Evolutionary conservation across 2,888 invertebrate species (phyloP).

Genomic region (Drosophila rellima): DNA sequence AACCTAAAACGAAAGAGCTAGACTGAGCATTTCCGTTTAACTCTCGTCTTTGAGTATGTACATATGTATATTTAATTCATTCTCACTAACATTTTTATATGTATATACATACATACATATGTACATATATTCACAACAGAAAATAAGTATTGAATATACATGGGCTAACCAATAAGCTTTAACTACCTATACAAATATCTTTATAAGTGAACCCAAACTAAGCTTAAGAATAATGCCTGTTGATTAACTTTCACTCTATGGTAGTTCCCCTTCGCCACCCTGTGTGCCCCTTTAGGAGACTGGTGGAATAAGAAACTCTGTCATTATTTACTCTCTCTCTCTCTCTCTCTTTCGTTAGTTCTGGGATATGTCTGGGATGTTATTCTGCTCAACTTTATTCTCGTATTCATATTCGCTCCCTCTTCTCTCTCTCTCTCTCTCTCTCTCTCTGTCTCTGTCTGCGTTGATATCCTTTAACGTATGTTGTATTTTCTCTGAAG

Average conservation of each 20-base stretch:
- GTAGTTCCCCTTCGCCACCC: background rate
- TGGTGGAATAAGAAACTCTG: background rate
- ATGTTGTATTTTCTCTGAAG: slow-evolving; percentile 45
- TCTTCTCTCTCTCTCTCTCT: slow-evolving; percentile 31
- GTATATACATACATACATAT: slow-evolving; percentile 17
- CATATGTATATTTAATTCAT: slow-evolving; percentile 49
- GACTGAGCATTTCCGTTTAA: slow-evolving; percentile 17
- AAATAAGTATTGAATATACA: slow-evolving; percentile 8
- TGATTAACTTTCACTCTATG: slow-evolving; percentile 9
- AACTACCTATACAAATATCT: background rate
- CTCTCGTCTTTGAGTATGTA: slow-evolving; percentile 32
- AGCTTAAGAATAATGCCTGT: slow-evolving; percentile 16
- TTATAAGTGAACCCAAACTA: background rate
- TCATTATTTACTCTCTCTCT: slow-evolving; percentile 15
- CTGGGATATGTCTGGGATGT: slow-evolving; percentile 13
- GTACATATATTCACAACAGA: slow-evolving; percentile 25
- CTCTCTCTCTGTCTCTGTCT: slow-evolving; percentile 31
- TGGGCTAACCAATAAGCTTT: slow-evolving; percentile 9
- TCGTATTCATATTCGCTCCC: slow-evolving; percentile 24
- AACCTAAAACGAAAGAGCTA: background rate
- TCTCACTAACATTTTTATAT: slow-evolving; percentile 37
- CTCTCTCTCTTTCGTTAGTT: background rate
- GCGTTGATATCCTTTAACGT: slow-evolving; percentile 56
- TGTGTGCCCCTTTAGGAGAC: background rate
- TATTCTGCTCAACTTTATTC: slow-evolving; percentile 6